phyloP scores from a whole-genome alignment of 2,113 vertebrate species.

The Vireo altiloquus region DNA sequence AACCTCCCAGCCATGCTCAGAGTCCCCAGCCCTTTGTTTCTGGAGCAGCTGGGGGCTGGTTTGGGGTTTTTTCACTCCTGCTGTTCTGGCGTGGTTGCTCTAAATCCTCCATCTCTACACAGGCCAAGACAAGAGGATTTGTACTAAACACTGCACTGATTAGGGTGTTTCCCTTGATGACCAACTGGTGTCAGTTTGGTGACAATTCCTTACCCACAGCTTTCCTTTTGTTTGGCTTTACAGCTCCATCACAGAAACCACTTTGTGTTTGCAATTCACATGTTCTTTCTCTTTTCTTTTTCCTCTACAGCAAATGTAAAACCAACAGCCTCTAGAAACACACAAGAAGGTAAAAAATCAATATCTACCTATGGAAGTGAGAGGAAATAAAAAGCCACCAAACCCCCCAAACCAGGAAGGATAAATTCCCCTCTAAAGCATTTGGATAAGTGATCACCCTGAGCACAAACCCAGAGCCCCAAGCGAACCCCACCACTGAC shows the following conservation, averaged over 20 bases:
- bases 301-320: background rate
- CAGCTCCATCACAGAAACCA: background rate
- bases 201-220: background rate
- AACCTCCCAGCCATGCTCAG: background rate
- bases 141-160: background rate
- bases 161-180: background rate
- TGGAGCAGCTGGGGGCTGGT: rapidly evolving
- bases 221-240: background rate
- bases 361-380: background rate
- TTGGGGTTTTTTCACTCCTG: background rate
- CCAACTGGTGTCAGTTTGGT: background rate
- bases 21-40: background rate
- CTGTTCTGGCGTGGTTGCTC: background rate
- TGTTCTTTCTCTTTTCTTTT: background rate
- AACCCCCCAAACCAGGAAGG: background rate
- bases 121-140: background rate
- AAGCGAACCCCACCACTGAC: background rate
- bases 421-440: background rate
- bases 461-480: background rate
- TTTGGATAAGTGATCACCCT: background rate
- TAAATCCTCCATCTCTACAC: background rate
- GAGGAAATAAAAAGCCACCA: background rate
- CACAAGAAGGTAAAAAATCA: background rate
- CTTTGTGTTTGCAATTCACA: background rate
- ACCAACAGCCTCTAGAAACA: background rate